Evolutionary conservation across 2,888 invertebrate species (phyloP).

Genomic region (Serrognathus titanus): DNA sequence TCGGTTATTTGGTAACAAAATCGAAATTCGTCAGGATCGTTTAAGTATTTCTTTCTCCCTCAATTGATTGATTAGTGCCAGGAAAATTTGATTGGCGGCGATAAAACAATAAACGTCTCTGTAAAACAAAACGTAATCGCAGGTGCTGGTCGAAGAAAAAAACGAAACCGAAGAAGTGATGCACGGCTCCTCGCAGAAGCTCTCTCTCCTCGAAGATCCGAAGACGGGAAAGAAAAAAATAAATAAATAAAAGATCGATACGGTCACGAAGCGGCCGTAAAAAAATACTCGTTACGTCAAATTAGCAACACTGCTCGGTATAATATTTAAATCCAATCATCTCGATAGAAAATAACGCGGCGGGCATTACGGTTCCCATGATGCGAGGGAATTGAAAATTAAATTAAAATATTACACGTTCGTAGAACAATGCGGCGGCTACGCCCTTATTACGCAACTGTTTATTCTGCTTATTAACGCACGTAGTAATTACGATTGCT

Average conservation of each 20-base stretch:
- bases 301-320: slow-evolving; percentile 6
- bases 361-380: not conserved
- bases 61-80: too few species aligned
- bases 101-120: not conserved
- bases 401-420: not conserved
- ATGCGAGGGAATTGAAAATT: not conserved
- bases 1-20: too few species aligned
- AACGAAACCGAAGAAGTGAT: slow-evolving; percentile 1
- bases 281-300: slow-evolving; percentile 5
- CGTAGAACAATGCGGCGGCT: too few species aligned
- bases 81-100: too few species aligned
- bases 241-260: not conserved
- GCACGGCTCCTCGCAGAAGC: not conserved
- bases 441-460: too few species aligned
- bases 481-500: too few species aligned
- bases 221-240: not conserved
- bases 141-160: not conserved
- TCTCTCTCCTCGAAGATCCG: not conserved
- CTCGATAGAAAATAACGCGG: slow-evolving; percentile 2
- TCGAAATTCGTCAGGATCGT: too few species aligned
- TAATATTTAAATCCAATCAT: slow-evolving; percentile 7
- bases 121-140: not conserved
- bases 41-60: too few species aligned
- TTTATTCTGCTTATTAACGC: too few species aligned
- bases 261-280: slow-evolving; percentile 1